Base-by-base conservation (phyloP, 2,113 vertebrate species). In the Leucoraja erinaceus region DNA sequence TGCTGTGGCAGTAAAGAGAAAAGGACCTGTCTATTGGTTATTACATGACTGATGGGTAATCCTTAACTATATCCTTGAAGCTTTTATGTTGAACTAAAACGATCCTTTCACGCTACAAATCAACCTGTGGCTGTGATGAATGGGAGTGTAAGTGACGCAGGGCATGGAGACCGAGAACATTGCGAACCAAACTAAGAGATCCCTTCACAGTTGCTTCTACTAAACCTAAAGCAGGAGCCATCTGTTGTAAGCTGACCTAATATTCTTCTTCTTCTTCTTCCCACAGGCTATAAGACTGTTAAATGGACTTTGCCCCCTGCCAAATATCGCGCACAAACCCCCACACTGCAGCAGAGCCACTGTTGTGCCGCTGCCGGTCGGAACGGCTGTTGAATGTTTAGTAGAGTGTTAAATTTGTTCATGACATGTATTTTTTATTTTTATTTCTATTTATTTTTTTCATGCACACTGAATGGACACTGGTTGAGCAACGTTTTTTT, bases 41-140 rank as follows among this genome's bases (percentile, higher is more conserved):
- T 91, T 74, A 91, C 33, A 12, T 72, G 90, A 74, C 66, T 72
- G 38, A 91, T 74, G 33, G 31, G 90, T 72, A 25, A 91, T 18
- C 90, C 72, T 91, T 72, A 72, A 72, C 70, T 74, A 31, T 28
- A 72, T 38, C 33, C 68, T 68, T 14, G 10, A 12, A 72, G 66
- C 90, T 91, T 91, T 72, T 54, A 72, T 74, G 68, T 28, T 54
- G 47, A 25, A 72, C 33, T 72, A 72, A 74, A 74, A 91, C 31
- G 54, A 70, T 33, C 61, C 66, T 91, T 72, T 47, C 18, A 20
- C 72, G 31, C 33, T 72, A 68, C 68, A 54, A 54, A 72, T 72
- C 90, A 72, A 72, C 5, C 83, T 61, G 56, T 47, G 4, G 66
- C 9, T 72, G 90, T 54, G 54, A 54, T 91, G 90, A 91, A 74